Percentiles rank a stretch among this genome's conserved stretches.
These are phyloP conservation scores for Oreochromis spilurus DNA, from an alignment of 2,113 vertebrate genomes.

Conservation along the genomic window DNA sequence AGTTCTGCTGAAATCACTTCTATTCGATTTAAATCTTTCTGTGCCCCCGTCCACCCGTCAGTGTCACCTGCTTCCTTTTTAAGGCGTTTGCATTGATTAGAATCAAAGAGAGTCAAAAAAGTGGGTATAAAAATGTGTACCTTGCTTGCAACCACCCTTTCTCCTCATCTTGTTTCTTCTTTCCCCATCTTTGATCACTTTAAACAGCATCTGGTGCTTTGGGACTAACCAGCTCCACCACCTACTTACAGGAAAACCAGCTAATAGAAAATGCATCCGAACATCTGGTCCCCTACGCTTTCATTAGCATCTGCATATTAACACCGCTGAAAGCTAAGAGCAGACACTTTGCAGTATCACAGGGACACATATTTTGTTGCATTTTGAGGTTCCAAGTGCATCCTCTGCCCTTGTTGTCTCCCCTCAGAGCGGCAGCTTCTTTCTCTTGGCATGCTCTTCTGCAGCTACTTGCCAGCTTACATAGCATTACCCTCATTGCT, in stretches of 20 bases:
- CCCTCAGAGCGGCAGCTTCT: background rate
- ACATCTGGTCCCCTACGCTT: constrained; percentile 21
- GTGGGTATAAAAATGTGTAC: background rate
- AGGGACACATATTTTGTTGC: background rate
- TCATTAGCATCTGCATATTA: background rate
- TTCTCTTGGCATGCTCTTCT: constrained; percentile 14
- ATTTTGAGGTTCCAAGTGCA: background rate
- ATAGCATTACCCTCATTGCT: constrained; percentile 42
- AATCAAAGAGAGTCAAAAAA: background rate
- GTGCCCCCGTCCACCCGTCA: background rate
- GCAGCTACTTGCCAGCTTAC: constrained; percentile 29
- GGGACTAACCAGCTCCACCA: constrained; percentile 3
- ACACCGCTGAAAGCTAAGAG: background rate
- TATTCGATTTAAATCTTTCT: background rate
- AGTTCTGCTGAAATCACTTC: background rate
- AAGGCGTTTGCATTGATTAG: background rate
- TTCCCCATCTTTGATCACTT: constrained; percentile 33
- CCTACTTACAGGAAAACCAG: constrained; percentile 7
- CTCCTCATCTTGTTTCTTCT: background rate
- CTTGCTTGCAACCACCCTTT: background rate
- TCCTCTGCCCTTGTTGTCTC: background rate
- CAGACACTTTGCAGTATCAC: background rate
- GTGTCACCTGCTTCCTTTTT: background rate
- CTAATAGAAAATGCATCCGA: constrained; percentile 30
- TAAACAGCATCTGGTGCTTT: constrained; percentile 36